A percentile compares a stretch with the other conserved stretches of the same genome.
phyloP scores from a whole-genome alignment of 1,140 invertebrate genomes.

The Cryptotermes secundus region DNA sequence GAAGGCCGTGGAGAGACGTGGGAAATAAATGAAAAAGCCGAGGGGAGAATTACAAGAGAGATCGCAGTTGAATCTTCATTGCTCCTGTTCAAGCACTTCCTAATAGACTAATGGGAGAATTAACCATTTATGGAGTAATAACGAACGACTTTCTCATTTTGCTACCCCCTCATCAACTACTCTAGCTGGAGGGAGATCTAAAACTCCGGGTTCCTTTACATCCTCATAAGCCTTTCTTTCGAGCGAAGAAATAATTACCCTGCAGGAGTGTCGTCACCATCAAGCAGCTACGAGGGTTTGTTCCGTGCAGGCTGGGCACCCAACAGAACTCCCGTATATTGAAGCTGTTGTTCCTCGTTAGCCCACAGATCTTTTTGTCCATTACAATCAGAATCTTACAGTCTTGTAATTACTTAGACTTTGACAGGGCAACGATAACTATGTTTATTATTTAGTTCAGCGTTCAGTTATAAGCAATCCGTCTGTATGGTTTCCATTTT shows the following conservation, averaged over 20 bases:
- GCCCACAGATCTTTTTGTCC: too few relatives aligned
- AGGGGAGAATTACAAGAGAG: background rate
- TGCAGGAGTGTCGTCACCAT: too few relatives aligned
- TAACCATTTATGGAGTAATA: background rate
- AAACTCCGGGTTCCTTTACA: background rate
- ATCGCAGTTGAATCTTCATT: background rate
- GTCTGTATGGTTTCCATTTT: too few relatives aligned
- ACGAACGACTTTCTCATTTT: background rate
- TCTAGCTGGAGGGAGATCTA: background rate
- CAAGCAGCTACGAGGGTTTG: too few relatives aligned
- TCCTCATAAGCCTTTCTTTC: background rate
- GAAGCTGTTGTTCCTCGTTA: too few relatives aligned
- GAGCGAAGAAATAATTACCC: background rate
- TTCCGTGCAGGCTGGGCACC: too few relatives aligned
- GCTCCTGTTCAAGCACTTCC: background rate
- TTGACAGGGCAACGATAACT: too few relatives aligned
- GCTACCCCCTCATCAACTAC: background rate
- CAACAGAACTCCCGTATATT: too few relatives aligned
- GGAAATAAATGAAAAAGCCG: background rate
- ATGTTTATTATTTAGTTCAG: too few relatives aligned
- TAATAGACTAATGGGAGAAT: conserved; percentile 5
- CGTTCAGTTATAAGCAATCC: too few relatives aligned
- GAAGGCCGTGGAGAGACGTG: background rate
- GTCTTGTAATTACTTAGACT: too few relatives aligned
- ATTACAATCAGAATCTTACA: too few relatives aligned